phyloP scores from a whole-genome alignment of 2,797 vertebrate genomes.

The Gambelia wislizenii region DNA sequence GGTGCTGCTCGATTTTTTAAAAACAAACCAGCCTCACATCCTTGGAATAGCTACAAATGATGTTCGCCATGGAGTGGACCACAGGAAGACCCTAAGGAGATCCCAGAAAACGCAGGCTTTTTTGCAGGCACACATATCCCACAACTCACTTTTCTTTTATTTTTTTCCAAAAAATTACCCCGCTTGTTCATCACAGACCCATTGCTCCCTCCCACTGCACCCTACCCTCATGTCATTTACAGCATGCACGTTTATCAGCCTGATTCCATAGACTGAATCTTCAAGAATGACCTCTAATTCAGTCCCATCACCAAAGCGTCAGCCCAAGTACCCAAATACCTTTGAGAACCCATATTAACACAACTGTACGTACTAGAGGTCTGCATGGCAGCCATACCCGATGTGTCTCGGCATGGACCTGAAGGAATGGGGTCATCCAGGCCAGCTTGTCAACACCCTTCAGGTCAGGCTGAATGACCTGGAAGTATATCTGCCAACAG shows the following conservation, averaged over 20 bases:
- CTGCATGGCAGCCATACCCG: constrained; percentile 44
- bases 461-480: constrained; percentile 48
- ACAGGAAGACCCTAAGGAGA: constrained; percentile 51
- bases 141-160: constrained; percentile 12
- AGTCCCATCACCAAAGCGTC: constrained; percentile 19
- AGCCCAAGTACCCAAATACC: constrained; percentile 30
- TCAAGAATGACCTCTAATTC: background rate
- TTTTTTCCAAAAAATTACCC: background rate
- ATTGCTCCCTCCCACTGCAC: background rate
- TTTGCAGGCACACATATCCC: constrained; percentile 38
- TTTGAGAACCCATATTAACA: constrained; percentile 32
- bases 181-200: background rate
- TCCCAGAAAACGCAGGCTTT: constrained; percentile 52
- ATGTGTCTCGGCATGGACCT: constrained; percentile 43
- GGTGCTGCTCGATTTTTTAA: constrained; percentile 29
- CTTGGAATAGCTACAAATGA: constrained; percentile 47
- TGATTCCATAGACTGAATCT: background rate
- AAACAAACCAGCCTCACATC: constrained; percentile 47
- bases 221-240: background rate
- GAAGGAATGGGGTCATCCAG: constrained; percentile 45
- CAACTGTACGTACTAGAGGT: constrained; percentile 46
- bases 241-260: constrained; percentile 29
- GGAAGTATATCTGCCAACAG: constrained; percentile 51
- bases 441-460: constrained; percentile 48
- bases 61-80: constrained; percentile 44